A percentile compares a stretch with the other conserved stretches of the same genome.
Conservation (phyloP, 2,113 vertebrate genomes). For the Chaetodon trifascialis region DNA sequence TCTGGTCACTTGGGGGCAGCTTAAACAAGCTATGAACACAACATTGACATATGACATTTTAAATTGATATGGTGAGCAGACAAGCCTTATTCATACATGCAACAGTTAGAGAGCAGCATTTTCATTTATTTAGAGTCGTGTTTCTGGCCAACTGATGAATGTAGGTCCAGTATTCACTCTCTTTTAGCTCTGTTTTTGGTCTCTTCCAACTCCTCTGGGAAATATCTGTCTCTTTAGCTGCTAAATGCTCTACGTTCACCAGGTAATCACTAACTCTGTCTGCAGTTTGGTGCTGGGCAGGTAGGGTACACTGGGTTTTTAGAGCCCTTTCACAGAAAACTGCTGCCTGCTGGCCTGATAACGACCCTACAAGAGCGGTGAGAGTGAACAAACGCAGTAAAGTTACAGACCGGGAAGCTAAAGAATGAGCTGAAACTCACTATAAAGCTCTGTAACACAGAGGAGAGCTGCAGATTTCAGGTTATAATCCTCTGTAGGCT, state of each 20-base stretch:
- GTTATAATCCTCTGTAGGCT: neutral
- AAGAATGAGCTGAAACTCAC: neutral
- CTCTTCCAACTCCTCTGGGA: neutral
- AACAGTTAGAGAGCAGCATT: neutral
- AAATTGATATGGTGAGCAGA: neutral
- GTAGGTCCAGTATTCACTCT: neutral
- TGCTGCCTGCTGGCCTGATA: neutral
- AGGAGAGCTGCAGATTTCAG: neutral
- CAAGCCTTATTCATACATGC: neutral
- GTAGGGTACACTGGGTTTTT: neutral
- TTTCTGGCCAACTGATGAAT: neutral
- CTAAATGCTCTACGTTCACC: neutral
- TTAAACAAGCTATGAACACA: neutral
- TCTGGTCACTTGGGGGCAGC: neutral
- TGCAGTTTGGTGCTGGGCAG: neutral
- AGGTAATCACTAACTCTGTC: neutral
- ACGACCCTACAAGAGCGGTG: neutral
- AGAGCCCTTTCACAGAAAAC: neutral
- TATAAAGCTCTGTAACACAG: neutral
- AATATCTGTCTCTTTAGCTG: neutral
- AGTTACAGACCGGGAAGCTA: neutral
- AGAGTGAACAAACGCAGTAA: neutral
- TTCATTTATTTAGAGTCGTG: fast-evolving
- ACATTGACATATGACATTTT: neutral
- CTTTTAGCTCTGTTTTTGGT: neutral